A percentile compares a stretch with the other conserved stretches of the same genome.
phyloP scores from a whole-genome alignment of 2,888 invertebrate species.

The Acanthoscelides obtectus region DNA sequence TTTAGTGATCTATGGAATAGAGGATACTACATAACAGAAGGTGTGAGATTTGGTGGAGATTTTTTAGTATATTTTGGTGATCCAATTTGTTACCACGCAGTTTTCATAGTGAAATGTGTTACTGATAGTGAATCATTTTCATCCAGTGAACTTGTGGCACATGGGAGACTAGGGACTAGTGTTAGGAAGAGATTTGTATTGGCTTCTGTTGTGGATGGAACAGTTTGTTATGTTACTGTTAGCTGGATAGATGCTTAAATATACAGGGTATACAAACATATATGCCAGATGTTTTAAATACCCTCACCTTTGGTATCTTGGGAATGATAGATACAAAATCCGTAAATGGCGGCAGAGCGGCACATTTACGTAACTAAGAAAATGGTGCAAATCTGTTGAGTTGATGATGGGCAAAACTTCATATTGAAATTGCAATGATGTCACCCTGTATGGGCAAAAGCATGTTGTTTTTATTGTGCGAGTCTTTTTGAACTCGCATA shows the following conservation, averaged over 20 bases:
- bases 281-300: too few species aligned
- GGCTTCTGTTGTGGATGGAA: slow-evolving; percentile 51
- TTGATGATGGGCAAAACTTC: too few species aligned
- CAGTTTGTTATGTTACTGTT: slow-evolving; percentile 54
- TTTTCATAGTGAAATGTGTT: slow-evolving; percentile 69
- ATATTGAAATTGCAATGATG: too few species aligned
- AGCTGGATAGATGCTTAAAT: slow-evolving; percentile 50
- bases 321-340: too few species aligned
- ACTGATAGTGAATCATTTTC: slow-evolving; percentile 48
- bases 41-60: slow-evolving; percentile 90
- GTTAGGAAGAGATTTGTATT: slow-evolving; percentile 75
- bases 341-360: too few species aligned
- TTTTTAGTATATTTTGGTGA: slow-evolving; percentile 87
- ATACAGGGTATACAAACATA: neutral
- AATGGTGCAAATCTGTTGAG: too few species aligned
- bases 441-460: too few species aligned
- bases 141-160: slow-evolving; percentile 58
- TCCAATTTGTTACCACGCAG: slow-evolving; percentile 73
- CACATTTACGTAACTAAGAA: too few species aligned
- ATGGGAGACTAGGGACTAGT: slow-evolving; percentile 68
- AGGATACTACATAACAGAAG: slow-evolving; percentile 75
- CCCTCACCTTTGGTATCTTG: too few species aligned
- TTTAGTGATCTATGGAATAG: slow-evolving; percentile 82
- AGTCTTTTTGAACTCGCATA: too few species aligned
- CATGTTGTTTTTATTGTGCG: too few species aligned